phyloP scores from a whole-genome alignment of 2,113 vertebrate species.

The Chionis minor region DNA sequence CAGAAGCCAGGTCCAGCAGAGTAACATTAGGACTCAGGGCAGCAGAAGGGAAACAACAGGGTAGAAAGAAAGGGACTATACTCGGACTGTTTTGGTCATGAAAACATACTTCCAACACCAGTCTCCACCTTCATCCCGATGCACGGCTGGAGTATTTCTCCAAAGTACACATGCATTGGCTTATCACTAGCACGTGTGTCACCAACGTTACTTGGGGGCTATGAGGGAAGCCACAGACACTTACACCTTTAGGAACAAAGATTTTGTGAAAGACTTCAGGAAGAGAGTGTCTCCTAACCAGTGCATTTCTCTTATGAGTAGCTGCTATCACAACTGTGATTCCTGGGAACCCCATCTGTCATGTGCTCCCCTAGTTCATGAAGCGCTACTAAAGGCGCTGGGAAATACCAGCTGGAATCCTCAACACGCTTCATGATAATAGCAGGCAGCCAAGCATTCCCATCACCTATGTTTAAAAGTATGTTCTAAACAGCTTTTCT shows the following conservation, averaged over 20 bases:
- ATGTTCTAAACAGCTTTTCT: not conserved
- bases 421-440: not conserved
- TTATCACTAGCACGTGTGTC: not conserved
- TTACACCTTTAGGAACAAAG: not conserved
- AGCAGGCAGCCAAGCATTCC: not conserved
- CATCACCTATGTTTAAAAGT: not conserved
- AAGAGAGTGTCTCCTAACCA: not conserved
- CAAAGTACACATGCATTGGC: not conserved
- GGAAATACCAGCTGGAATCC: not conserved
- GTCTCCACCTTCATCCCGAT: not conserved
- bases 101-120: not conserved
- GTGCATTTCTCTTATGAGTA: not conserved
- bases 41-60: not conserved
- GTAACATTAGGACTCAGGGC: not conserved
- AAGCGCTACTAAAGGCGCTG: not conserved
- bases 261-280: not conserved
- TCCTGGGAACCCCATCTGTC: not conserved
- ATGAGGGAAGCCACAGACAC: not conserved
- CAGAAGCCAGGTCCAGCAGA: not conserved
- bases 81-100: not conserved
- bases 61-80: not conserved
- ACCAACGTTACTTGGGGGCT: not conserved
- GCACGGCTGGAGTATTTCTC: not conserved
- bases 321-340: not conserved
- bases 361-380: not conserved